Evolutionary conservation across 2,113 vertebrate genomes (phyloP), one percentile per base, ranked within the genome.

Genomic region (Crocuta crocuta): DNA sequence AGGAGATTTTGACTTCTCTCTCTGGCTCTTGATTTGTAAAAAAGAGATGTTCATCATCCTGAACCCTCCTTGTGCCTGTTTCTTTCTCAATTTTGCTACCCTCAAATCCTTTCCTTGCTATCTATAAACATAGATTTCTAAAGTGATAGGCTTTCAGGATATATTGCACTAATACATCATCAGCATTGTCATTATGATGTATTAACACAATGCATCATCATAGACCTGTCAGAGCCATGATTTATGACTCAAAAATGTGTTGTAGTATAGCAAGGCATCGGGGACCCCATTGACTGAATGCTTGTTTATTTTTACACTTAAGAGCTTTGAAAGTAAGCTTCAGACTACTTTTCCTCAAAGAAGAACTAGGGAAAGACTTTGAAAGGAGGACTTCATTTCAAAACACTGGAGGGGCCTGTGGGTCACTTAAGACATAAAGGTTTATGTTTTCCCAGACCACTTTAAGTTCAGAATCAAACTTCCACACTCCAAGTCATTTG

Each of bases 191-290:
- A 98, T 98, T 96, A 98, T 98, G 98, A 99, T 98, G 96, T 98
- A 99, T 98, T 98, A 98, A 98, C 91, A 97, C 97, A 98, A 98
- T 98, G 97, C 95, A 98, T 99, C 98, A 98, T 98, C 98, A 98
- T 97, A 98, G 98, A 98, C 89, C 96, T 99, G 98, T 98, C 99
- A 98, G 93, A 80, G 65, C 50, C 88, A 97, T 98, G 98, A 99
- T 99, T 99, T 98, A 99, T 98, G 98, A 93, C 89, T 87, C 85
- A 95, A 92, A 98, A 98, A 94, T 97, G 97, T 95, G 93, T 98
- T 97, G 97, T 90, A 93, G 91, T 98, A 82, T 39, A 96, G 98
- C 33, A 74, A 98, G 97, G 92, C 98, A 97, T 92, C 83, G 6
- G 97, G 97, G 95, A 98, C 97, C 31, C 68, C 73, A 53, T 68